Evolutionary conservation across 1,140 invertebrate genomes (phyloP), one percentile per base, ranked within the genome.

Genomic region (Drosophila biarmipes): DNA sequence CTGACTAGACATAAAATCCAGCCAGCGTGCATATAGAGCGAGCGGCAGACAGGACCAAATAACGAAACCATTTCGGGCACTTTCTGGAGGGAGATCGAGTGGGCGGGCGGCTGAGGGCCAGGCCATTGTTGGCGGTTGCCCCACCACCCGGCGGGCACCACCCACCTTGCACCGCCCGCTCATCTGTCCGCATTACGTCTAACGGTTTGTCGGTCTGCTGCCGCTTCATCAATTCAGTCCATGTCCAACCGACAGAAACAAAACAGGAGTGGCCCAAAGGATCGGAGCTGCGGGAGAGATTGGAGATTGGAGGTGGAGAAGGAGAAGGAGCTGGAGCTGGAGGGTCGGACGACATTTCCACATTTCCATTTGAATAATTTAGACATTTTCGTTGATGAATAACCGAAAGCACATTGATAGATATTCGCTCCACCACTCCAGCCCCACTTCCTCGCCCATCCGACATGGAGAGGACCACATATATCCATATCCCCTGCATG

Each of bases 361-460:
- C 82, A 77, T 79, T 89, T 89, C 84, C 85, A 87, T 87, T 87
- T 87, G 84, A 87, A 87, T 87, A 87, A 87, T 87, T 87, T 87
- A 84, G 84, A 87, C 84, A 87, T 87, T 87, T 87, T 79, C 84
- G 84, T 84, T 87, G 84, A 87, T 87, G 84, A 87, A 87, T 89
- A 89, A 89, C 79, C 79, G 76, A 82, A 78, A 89, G 79, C 84
- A 78, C 78, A 87, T 87, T 87, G 82, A 87, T 87, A 87, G 82
- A 87, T 87, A 87, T 86, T 78, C 63, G 42, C 56, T 58, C 19
- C 49, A 19, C 14, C n/a, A 4, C 14, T 31, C 29, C 29, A 31
- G 8, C 29, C 0, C 29, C 38, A 24, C 15, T 24, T 6, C 31
- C 43, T 45, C 64, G 42, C 42, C 62, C 53, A 40, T 24, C 40